Conservation (phyloP, 1,140 invertebrate species). For the Eulimnadia texana region DNA sequence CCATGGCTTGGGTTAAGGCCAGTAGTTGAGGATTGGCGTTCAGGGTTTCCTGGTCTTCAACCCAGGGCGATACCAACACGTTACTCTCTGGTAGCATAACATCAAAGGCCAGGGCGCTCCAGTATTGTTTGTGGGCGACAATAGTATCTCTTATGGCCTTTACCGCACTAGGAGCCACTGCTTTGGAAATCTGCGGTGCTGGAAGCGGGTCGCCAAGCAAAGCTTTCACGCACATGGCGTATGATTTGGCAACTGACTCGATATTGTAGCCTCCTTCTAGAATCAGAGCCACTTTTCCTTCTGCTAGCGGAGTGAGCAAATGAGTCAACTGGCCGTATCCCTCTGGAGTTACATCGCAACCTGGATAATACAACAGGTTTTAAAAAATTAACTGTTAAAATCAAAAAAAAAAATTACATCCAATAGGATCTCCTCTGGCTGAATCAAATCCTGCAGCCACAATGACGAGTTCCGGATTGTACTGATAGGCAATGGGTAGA, state of each 20-base stretch:
- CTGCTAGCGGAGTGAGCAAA: constrained; percentile 62
- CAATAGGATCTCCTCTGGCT: constrained; percentile 71
- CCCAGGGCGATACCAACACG: constrained; percentile 7
- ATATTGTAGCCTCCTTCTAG: constrained; percentile 89
- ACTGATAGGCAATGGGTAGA: constrained; percentile 82
- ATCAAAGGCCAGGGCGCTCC: constrained; percentile 44
- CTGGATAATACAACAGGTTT: background rate
- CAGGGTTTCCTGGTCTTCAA: background rate
- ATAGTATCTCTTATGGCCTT: constrained; percentile 54
- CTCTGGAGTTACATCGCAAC: constrained; percentile 68
- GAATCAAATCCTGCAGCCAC: constrained; percentile 92
- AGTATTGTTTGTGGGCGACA: constrained; percentile 51
- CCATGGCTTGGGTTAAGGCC: background rate
- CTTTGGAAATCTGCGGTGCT: constrained; percentile 28
- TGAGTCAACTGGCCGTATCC: constrained; percentile 81
- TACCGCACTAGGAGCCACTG: constrained; percentile 41
- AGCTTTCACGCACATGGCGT: constrained; percentile 72
- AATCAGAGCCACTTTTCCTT: constrained; percentile 62
- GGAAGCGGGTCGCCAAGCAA: constrained; percentile 70
- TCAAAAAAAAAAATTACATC: constrained; percentile 33
- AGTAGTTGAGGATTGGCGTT: background rate
- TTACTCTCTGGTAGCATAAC: constrained; percentile 5
- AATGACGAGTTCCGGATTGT: constrained; percentile 73
- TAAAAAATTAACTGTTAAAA: background rate
- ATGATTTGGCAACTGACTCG: constrained; percentile 62